phyloP scores from a whole-genome alignment of 2,797 vertebrate genomes.

The Xenops minutus region DNA sequence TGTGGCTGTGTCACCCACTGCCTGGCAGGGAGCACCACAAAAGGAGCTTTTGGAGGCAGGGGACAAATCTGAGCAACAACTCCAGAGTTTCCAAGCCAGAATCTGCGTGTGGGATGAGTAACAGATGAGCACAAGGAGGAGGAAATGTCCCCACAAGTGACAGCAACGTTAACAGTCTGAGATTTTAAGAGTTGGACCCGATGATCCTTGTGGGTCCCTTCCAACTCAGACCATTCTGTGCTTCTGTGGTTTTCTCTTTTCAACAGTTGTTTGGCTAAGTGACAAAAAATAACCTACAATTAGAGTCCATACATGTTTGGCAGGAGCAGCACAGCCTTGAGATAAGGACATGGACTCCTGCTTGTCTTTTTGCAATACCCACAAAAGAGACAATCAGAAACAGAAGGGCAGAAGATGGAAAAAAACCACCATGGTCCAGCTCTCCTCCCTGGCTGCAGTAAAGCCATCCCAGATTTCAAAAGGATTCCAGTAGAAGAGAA shows the following conservation, averaged over 20 bases:
- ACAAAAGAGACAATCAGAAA: not conserved
- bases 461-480: not conserved
- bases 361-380: not conserved
- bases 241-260: not conserved
- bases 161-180: not conserved
- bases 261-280: not conserved
- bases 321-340: not conserved
- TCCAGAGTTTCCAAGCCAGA: not conserved
- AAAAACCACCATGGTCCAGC: not conserved
- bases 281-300: not conserved
- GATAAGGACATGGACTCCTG: not conserved
- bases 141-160: not conserved
- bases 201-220: not conserved
- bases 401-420: not conserved
- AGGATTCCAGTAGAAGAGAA: not conserved
- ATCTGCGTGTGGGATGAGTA: rapidly evolving
- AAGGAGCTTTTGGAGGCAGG: not conserved
- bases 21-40: not conserved
- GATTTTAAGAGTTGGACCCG: not conserved
- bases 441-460: not conserved
- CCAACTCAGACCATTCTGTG: not conserved
- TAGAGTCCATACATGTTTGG: not conserved
- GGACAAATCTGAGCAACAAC: not conserved
- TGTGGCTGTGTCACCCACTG: not conserved
- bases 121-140: not conserved